These are phyloP conservation scores for Gorilla gorilla DNA, from an alignment of 2,113 vertebrate genomes.

Conservation along the genomic window DNA sequence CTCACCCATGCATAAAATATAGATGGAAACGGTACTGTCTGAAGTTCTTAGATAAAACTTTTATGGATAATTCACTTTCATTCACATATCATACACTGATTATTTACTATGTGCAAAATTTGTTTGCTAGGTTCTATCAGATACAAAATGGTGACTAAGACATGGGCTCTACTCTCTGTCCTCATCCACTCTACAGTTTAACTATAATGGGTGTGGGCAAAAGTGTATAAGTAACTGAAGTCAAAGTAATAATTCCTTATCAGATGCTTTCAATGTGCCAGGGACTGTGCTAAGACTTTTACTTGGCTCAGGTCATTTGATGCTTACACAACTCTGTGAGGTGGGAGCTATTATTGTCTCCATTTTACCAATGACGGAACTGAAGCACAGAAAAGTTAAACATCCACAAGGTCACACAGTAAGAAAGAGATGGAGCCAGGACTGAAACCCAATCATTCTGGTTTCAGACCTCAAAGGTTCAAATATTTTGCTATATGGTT, in stretches of 20 bases:
- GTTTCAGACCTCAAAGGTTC: neutral
- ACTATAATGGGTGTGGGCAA: neutral
- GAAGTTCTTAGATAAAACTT: neutral
- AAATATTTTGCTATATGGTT: neutral
- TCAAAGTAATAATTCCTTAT: conserved; percentile 31
- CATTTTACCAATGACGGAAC: neutral
- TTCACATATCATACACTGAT: neutral
- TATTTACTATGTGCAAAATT: neutral
- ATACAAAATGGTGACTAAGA: conserved; percentile 11
- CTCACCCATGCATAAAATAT: neutral
- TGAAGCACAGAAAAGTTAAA: conserved; percentile 14
- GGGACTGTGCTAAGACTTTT: neutral
- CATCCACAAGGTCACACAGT: neutral
- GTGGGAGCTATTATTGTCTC: neutral
- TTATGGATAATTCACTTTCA: neutral
- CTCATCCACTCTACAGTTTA: neutral
- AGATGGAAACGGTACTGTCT: neutral
- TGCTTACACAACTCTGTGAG: neutral
- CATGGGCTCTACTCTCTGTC: neutral
- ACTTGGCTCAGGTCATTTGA: neutral
- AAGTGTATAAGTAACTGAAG: neutral
- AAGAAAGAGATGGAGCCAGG: neutral
- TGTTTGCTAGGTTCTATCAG: neutral
- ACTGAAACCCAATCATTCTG: neutral
- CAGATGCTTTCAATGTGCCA: neutral